These are phyloP conservation scores for Motacilla tschutschensis DNA, from an alignment of 2,113 vertebrate genomes.

Conservation along the genomic window DNA sequence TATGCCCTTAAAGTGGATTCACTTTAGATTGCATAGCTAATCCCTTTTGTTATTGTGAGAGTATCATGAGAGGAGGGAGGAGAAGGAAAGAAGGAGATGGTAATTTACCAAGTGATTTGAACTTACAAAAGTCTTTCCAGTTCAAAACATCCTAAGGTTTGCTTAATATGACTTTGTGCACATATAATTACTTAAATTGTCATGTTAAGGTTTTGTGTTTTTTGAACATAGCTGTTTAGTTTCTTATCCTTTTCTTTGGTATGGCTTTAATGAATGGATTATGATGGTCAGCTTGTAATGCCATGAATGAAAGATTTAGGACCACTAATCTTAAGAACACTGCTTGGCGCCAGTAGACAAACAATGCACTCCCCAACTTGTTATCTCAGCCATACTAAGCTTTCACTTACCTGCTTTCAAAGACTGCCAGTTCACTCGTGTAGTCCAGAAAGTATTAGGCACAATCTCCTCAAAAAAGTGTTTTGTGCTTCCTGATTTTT, in stretches of 20 bases:
- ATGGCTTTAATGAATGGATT: constrained; percentile 40
- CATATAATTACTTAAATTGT: constrained; percentile 54
- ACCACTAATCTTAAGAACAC: constrained; percentile 65
- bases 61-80: not conserved
- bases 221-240: constrained; percentile 13
- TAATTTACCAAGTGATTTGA: not conserved
- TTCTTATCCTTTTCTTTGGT: constrained; percentile 47
- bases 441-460: constrained; percentile 53
- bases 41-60: not conserved
- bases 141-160: constrained; percentile 47
- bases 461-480: constrained; percentile 57
- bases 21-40: constrained; percentile 35
- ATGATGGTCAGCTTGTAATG: constrained; percentile 68
- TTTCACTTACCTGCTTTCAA: constrained; percentile 71
- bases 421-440: constrained; percentile 56
- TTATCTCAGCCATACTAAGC: constrained; percentile 70
- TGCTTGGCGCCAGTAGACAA: constrained; percentile 69
- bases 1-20: constrained; percentile 10
- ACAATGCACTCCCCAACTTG: constrained; percentile 64
- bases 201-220: constrained; percentile 27
- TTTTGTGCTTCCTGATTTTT: constrained; percentile 43
- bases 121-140: not conserved
- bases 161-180: not conserved
- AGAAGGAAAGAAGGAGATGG: not conserved
- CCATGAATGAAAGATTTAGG: constrained; percentile 69